A percentile compares a stretch with the other conserved stretches of the same genome.
phyloP scores from a whole-genome alignment of 2,888 invertebrate species.

The Glaucopsyche alexis region DNA sequence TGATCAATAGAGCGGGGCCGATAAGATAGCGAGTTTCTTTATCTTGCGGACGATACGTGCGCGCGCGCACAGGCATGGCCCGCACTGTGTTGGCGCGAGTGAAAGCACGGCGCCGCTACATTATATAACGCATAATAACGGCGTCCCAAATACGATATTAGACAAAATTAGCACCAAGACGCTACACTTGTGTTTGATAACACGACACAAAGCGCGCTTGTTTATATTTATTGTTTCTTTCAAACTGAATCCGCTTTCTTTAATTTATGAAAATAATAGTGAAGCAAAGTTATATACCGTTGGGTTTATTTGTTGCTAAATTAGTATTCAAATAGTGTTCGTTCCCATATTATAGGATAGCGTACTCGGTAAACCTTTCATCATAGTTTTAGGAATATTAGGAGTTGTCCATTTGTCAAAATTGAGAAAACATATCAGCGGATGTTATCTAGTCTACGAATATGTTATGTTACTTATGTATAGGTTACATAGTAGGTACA shows the following conservation, averaged over 20 bases:
- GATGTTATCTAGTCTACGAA: neutral
- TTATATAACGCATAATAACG: conserved; percentile 77
- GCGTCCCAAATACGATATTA: conserved; percentile 63
- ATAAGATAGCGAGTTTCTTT: conserved; percentile 77
- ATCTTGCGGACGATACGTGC: conserved; percentile 55
- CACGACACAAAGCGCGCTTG: conserved; percentile 25
- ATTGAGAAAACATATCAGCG: neutral
- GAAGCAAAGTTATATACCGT: neutral
- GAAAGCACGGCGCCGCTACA: conserved; percentile 69
- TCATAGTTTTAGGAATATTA: neutral
- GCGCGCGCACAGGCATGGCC: conserved; percentile 13
- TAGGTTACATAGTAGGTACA: too few species aligned
- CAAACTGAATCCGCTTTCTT: neutral
- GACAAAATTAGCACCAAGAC: conserved; percentile 52
- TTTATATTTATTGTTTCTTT: conserved; percentile 18
- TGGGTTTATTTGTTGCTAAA: neutral
- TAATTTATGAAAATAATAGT: neutral
- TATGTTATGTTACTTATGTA: too few species aligned
- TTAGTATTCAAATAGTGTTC: neutral
- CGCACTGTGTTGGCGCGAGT: conserved; percentile 47
- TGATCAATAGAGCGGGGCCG: conserved; percentile 73
- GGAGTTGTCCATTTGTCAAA: neutral
- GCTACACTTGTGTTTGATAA: conserved; percentile 45
- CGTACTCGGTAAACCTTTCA: neutral
- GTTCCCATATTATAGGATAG: neutral